These are phyloP conservation scores for Rousettus madagascariensis DNA, from an alignment of 2,797 vertebrate species.

Conservation along the genomic window DNA sequence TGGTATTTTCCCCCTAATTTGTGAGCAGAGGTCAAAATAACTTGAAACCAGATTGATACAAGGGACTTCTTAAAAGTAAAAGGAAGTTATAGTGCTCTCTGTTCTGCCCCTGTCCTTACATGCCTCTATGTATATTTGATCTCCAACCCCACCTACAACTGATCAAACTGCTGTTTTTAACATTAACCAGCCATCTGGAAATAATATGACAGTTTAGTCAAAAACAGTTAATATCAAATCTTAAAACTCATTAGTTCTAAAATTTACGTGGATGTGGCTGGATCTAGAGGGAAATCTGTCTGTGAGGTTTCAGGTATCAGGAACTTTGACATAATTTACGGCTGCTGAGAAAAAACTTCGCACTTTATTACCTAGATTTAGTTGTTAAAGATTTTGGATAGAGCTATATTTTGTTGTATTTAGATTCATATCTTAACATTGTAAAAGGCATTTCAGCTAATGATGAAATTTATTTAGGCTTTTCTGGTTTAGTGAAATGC, in stretches of 20 bases:
- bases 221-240: constrained; percentile 13
- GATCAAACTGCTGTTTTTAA: background rate
- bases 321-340: background rate
- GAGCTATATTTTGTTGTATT: background rate
- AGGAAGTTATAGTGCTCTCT: background rate
- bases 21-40: constrained; percentile 33
- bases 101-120: background rate
- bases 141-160: background rate
- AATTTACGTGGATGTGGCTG: background rate
- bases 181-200: background rate
- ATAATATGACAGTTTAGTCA: background rate
- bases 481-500: background rate
- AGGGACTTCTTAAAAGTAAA: constrained; percentile 3
- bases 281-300: background rate
- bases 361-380: background rate
- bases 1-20: background rate
- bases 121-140: background rate
- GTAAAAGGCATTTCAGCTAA: constrained; percentile 23
- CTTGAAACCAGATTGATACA: background rate
- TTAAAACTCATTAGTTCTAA: background rate
- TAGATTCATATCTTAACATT: constrained; percentile 19
- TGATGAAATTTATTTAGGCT: constrained; percentile 12
- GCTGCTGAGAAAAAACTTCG: background rate
- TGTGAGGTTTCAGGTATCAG: background rate
- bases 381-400: background rate